A percentile compares a stretch with the other conserved stretches of the same genome.
Evolutionary conservation across 2,888 invertebrate genomes (phyloP).

Genomic region (Orchestes rusci): DNA sequence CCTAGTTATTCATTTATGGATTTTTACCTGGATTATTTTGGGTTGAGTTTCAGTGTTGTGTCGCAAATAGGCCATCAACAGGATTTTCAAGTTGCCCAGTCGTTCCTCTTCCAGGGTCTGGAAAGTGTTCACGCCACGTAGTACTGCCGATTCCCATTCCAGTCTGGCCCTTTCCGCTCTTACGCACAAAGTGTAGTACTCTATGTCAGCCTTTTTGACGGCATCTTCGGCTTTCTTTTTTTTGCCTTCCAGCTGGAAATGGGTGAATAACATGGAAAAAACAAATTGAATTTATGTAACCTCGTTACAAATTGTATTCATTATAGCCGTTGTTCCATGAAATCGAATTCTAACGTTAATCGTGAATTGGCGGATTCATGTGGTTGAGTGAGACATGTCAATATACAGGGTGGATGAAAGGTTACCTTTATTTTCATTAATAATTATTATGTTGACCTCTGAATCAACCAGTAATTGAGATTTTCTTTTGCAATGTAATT

Average conservation of each 20-base stretch:
- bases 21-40: slow-evolving; percentile 64
- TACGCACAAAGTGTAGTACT: slow-evolving; percentile 87
- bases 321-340: too few species aligned
- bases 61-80: slow-evolving; percentile 58
- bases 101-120: slow-evolving; percentile 87
- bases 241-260: slow-evolving; percentile 57
- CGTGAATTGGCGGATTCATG: too few species aligned
- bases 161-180: slow-evolving; percentile 83
- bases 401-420: too few species aligned
- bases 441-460: too few species aligned
- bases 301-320: too few species aligned
- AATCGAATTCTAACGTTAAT: too few species aligned
- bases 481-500: too few species aligned
- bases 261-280: background rate
- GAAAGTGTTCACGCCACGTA: slow-evolving; percentile 78
- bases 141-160: slow-evolving; percentile 87
- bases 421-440: too few species aligned
- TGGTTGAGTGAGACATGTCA: too few species aligned
- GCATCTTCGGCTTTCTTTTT: slow-evolving; percentile 85
- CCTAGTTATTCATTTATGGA: too few species aligned
- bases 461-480: too few species aligned
- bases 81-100: slow-evolving; percentile 69
- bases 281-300: too few species aligned
- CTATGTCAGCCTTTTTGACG: slow-evolving; percentile 85
- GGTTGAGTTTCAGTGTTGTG: slow-evolving; percentile 69